Evolutionary conservation across 30 jellyfish, hydroid and myxozoan species (phyloP), one percentile per base, ranked within the genome.

Genomic region (Hydractinia symbiolongicarpus): DNA sequence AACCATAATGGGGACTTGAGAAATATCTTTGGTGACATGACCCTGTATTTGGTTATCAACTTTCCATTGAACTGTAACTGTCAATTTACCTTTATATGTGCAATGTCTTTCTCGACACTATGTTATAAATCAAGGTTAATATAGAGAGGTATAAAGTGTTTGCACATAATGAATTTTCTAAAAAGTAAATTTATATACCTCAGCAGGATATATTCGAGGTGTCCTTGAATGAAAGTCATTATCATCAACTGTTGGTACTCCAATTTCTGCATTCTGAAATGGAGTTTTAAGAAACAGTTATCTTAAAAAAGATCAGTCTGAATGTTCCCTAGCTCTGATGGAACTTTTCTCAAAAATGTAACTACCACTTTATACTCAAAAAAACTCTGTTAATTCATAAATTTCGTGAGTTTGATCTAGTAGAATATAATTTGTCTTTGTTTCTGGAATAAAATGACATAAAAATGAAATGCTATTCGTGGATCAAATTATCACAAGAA

Each of bases 1-100:
- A 51, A 94, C 97, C 99, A 94, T 94, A n/a, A 94, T 64, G 17
- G 99, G 99, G 11, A 94, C 90, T 66, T 77, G 90, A 9, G 89
- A 94, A 72, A 94, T 73, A 5, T 84, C 81, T 69, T 82, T 86
- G 51, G 94, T 57, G 40, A 79, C 86, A 61, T 53, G 55, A 5
- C 96, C 99, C 49, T 79, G 76, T 14, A 73, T 55, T 81, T 79
- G 89, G 77, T 83, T 88, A 72, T 83, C 81, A 17, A 94, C 77
- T 70, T 76, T 70, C 88, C 96, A 94, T 51, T 79, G 90, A 40
- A 94, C 78, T 13, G 88, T 80, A 15, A 88, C 89, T 54, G 84
- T 90, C 20, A 94, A 79, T 55, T 83, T 86, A 19, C 96, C 99
- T 10, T 73, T 72, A 61, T 94, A 94, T 44, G 99, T 88, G 4